Base-by-base conservation (phyloP, 2,113 vertebrate genomes). In the Brienomyrus longianalis region DNA sequence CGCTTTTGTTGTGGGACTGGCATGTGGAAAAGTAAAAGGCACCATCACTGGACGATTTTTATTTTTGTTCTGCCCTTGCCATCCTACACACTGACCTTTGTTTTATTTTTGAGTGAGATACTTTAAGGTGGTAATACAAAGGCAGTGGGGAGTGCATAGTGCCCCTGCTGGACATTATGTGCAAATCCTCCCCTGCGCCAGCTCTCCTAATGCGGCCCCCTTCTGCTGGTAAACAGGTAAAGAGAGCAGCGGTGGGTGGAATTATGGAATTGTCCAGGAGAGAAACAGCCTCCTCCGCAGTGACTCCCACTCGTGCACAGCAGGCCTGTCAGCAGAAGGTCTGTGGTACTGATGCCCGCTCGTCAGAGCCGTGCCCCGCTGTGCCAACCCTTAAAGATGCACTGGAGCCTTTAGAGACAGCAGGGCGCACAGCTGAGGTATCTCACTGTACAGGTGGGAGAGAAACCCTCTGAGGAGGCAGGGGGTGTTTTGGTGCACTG, bases 1-100 rank as follows among this genome's bases (percentile, higher is more conserved):
- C 19, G 6, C 77, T 83, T 83, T 83, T 83, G 21, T 84, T 84
- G 83, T 84, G 83, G 83, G 45, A 84, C 45, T 47, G 83, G 83
- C 43, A 47, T 84, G 39, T 48, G 83, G 83, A 23, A 84, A 84
- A 84, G 45, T 48, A 21, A 84, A 84, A 48, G 23, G 45, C 39
- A 84, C 5, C 8, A 2, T 10, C 35, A 8, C 35, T 43, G 17
- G 77, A 9, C 2, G 5, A 83, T 84, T 47, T 48, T n/a, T 48
- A 39, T 84, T 84, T 84, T 47, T 10, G 21, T 48, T 48, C 83
- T 70, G 62, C 27, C 62, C 23, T 48, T 45, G 83, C 83, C 83
- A 23, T 48, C 83, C 83, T 84, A 47, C 83, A 48, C 21, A 47
- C 23, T 84, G 39, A 47, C 83, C 83, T 84, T 48, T 39, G 62